A percentile compares a stretch with the other conserved stretches of the same genome.
Evolutionary conservation across 2,888 invertebrate genomes (phyloP).

Genomic region (Drosophila ezoana): DNA sequence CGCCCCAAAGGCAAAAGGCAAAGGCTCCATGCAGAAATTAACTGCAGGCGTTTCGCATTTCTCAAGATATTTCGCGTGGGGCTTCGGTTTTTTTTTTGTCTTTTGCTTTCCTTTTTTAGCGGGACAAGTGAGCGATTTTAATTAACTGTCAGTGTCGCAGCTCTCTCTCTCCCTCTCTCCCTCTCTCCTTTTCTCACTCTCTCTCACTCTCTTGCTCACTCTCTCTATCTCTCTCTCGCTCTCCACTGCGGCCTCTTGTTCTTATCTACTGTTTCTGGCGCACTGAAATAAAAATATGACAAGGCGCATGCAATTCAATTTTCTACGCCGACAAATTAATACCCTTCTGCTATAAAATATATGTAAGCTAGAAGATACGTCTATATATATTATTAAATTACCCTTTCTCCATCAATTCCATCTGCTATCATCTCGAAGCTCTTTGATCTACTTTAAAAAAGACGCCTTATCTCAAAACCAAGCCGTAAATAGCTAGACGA

Average conservation of each 20-base stretch:
- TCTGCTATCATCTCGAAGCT: too few species aligned
- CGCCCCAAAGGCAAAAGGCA: constrained; percentile 28
- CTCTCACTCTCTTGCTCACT: not conserved
- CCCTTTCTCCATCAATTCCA: too few species aligned
- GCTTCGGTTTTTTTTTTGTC: constrained; percentile 10
- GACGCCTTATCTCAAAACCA: too few species aligned
- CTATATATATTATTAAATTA: not conserved
- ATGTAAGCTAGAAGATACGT: not conserved
- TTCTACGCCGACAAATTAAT: not conserved
- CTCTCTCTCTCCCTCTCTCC: too few species aligned
- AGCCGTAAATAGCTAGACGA: too few species aligned
- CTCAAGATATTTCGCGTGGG: constrained; percentile 60
- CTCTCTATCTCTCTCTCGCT: not conserved
- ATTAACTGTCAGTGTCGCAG: constrained; percentile 72
- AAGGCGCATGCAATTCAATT: not conserved
- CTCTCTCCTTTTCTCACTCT: not conserved
- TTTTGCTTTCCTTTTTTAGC: constrained; percentile 15
- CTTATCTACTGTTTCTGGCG: constrained; percentile 19
- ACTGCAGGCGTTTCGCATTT: constrained; percentile 53
- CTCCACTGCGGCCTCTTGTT: constrained; percentile 4
- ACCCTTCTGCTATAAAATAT: not conserved
- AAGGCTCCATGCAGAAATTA: constrained; percentile 27
- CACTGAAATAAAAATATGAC: constrained; percentile 36
- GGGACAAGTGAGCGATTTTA: constrained; percentile 71
- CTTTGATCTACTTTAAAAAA: too few species aligned